Conservation (phyloP, 1,140 invertebrate genomes). For the Proctacanthus coquilletti region DNA sequence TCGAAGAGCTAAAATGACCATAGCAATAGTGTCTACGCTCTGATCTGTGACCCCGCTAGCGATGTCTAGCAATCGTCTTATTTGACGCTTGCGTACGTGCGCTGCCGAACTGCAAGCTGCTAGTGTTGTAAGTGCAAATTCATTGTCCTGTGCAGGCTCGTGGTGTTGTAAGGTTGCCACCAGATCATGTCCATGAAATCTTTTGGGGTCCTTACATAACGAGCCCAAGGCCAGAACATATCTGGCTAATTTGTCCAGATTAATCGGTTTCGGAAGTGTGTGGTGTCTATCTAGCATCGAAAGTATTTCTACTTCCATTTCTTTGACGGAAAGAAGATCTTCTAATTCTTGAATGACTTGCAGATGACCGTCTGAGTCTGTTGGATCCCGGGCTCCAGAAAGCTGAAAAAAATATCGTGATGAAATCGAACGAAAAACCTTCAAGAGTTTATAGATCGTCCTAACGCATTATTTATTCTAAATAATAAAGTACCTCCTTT, state of each 20-base stretch:
- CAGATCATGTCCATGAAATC: constrained; percentile 67
- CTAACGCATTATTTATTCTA: too few species aligned
- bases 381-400: constrained; percentile 30
- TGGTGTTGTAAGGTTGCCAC: constrained; percentile 55
- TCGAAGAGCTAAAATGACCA: constrained; percentile 64
- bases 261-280: constrained; percentile 40
- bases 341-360: constrained; percentile 37
- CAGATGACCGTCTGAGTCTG: constrained; percentile 28
- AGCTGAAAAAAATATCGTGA: constrained; percentile 7
- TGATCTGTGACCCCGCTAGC: constrained; percentile 59
- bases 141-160: constrained; percentile 48
- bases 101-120: constrained; percentile 63
- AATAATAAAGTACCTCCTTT: constrained; percentile 34
- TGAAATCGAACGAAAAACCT: not conserved
- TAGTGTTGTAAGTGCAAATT: constrained; percentile 48
- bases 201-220: constrained; percentile 62
- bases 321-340: constrained; percentile 60
- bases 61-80: constrained; percentile 57
- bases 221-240: constrained; percentile 60
- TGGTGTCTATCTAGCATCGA: constrained; percentile 45
- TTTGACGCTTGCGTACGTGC: constrained; percentile 61
- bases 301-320: constrained; percentile 68
- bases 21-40: constrained; percentile 67
- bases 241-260: constrained; percentile 50
- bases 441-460: not conserved